Percentiles rank a stretch among this genome's conserved stretches.
These are phyloP conservation scores for Drosophila merina DNA, from an alignment of 2,888 invertebrate genomes.

Conservation along the genomic window DNA sequence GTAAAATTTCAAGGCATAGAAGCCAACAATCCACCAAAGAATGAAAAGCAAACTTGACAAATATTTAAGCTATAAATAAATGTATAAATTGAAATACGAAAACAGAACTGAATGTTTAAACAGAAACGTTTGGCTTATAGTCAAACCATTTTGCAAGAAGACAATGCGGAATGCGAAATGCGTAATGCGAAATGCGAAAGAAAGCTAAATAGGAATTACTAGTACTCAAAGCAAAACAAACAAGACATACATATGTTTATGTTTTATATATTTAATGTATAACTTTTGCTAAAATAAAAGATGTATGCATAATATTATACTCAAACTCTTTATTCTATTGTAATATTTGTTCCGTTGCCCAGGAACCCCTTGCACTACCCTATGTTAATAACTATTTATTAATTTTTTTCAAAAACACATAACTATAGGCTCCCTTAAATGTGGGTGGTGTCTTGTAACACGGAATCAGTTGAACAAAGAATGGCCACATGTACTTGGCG, in stretches of 20 bases:
- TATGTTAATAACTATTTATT: conserved; percentile 27
- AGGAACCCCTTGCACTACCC: conserved; percentile 13
- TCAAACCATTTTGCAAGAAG: conserved; percentile 34
- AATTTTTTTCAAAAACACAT: background rate
- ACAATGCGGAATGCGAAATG: conserved; percentile 23
- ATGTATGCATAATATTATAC: conserved; percentile 50
- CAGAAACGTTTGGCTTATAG: conserved; percentile 42
- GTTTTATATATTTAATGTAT: conserved; percentile 53
- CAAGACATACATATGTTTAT: conserved; percentile 57
- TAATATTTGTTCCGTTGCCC: conserved; percentile 33
- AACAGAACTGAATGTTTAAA: conserved; percentile 62
- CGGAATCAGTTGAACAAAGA: conserved; percentile 1
- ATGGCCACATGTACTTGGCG: background rate
- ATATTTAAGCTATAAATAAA: conserved; percentile 60
- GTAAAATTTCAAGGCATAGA: conserved; percentile 29
- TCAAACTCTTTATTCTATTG: conserved; percentile 35
- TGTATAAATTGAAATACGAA: conserved; percentile 39
- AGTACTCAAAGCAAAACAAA: conserved; percentile 28
- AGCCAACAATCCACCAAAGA: conserved; percentile 50
- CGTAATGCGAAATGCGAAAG: conserved; percentile 1
- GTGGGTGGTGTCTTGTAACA: background rate
- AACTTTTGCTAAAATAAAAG: conserved; percentile 64
- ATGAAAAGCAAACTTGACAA: conserved; percentile 43
- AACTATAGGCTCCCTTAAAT: conserved; percentile 8
- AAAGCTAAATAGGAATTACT: conserved; percentile 14